phyloP scores from a whole-genome alignment of 2,113 vertebrate genomes.

The Scopus umbretta region DNA sequence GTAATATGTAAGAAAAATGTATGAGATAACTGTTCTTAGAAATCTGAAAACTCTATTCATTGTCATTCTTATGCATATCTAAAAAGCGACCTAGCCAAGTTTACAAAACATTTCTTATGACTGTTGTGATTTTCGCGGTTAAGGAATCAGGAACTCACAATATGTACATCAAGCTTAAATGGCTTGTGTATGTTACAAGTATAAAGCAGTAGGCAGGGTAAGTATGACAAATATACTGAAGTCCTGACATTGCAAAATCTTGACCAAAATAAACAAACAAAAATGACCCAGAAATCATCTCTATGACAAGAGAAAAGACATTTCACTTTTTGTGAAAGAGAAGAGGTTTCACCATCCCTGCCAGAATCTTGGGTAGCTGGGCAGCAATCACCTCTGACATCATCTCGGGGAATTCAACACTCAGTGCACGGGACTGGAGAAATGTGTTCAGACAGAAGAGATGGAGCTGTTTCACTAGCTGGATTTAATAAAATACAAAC shows the following conservation, averaged over 20 bases:
- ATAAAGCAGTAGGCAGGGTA: constrained; percentile 46
- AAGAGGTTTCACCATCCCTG: constrained; percentile 97
- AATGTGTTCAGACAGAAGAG: constrained; percentile 96
- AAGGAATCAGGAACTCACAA: constrained; percentile 43
- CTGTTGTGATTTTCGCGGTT: constrained; percentile 46
- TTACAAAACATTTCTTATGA: constrained; percentile 56
- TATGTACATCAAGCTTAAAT: constrained; percentile 55
- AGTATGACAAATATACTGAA: constrained; percentile 45
- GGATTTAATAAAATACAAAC: constrained; percentile 51
- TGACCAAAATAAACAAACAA: constrained; percentile 38
- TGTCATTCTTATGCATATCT: constrained; percentile 34
- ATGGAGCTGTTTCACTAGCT: constrained; percentile 97
- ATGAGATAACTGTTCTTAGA: constrained; percentile 13
- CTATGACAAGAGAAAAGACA: constrained; percentile 50
- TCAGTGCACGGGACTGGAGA: constrained; percentile 92
- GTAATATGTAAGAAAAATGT: constrained; percentile 52
- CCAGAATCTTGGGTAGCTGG: constrained; percentile 94
- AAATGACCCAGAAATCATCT: constrained; percentile 28
- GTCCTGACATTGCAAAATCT: constrained; percentile 43
- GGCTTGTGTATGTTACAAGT: constrained; percentile 59
- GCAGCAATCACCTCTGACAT: constrained; percentile 98
- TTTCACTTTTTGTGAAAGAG: constrained; percentile 94
- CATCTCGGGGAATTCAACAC: constrained; percentile 98
- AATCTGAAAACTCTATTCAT: constrained; percentile 4
- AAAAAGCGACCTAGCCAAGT: constrained; percentile 47